Evolutionary conservation across 1,140 invertebrate genomes (phyloP), one percentile per base, ranked within the genome.

Genomic region (Leptopilina clavipes): DNA sequence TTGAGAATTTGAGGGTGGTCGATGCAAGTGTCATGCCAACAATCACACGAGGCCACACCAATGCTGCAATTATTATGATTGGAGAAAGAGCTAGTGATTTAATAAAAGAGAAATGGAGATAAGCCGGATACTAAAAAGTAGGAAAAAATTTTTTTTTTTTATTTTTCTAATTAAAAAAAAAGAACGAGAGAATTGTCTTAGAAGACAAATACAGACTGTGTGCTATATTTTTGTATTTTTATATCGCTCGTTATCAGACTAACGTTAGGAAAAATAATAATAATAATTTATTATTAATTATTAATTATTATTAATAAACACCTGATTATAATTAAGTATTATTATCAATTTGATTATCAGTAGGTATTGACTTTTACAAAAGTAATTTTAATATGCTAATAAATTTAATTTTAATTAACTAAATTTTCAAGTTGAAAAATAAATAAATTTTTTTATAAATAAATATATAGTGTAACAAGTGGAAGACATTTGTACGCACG

Each of bases 21-120:
- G 91, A 92, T 75, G 89, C 88, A 25, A 91, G 91, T 56, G 80
- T 92, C 40, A 92, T 92, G 83, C 92, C 92, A 8, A 87, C 80
- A 12, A 86, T 92, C 40, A 85, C 90, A 19, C 79, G 87, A 11
- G 91, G 90, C 2, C 91, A 92, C 78, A 92, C 90, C 0, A 91
- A 89, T 73, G 90, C 89, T 3, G 87, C 91, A 0, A 85, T 84
- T 31, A 90, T 91, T 14, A 92, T 92, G 91, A 91, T 92, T 54
- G 91, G 84, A 0, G 91, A 92, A 77, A 92, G 91, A 56, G 91
- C 89, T 8, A 87, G 88, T 45, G 91, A 92, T 72, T 87, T 91
- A 84, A 91, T 92, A 56, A 91, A 91, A 73, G 70, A 89, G n/a
- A 84, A 90, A 8, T 91, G 87, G 84, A 52, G 17, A 31, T 7